A percentile compares a stretch with the other conserved stretches of the same genome.
These are phyloP conservation scores for Poecile montanus DNA, from an alignment of 2,797 vertebrate species.

Conservation along the genomic window DNA sequence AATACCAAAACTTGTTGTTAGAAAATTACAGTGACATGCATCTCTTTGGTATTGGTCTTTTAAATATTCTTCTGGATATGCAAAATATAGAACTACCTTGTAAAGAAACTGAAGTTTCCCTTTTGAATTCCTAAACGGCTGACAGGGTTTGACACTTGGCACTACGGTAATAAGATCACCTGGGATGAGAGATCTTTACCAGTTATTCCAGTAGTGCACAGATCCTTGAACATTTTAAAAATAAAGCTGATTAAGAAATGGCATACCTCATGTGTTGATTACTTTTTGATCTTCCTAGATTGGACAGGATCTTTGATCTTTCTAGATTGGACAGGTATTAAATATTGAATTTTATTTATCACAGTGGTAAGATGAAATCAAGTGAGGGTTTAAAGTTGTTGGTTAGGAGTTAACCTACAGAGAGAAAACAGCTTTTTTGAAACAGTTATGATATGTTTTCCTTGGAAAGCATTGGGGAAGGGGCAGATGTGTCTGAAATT, in stretches of 20 bases:
- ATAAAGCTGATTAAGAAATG: background rate
- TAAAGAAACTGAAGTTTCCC: background rate
- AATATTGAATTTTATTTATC: background rate
- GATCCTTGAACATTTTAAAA: background rate
- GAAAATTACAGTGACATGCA: background rate
- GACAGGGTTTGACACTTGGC: background rate
- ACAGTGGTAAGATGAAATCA: background rate
- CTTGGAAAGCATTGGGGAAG: background rate
- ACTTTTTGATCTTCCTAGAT: background rate
- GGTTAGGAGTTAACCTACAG: accelerated
- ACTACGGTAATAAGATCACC: background rate
- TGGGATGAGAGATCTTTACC: background rate
- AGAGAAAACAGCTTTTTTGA: background rate
- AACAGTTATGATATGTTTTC: background rate
- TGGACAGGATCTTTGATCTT: no score
- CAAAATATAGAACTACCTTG: background rate
- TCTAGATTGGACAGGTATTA: background rate
- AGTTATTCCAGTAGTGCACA: background rate
- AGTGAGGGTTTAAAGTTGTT: background rate
- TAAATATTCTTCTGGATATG: background rate
- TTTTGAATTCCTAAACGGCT: background rate
- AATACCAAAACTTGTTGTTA: background rate
- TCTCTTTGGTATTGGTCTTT: background rate
- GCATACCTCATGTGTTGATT: background rate
- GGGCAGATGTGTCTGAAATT: background rate